phyloP scores from a whole-genome alignment of 2,797 vertebrate species.

The Bryconaethiops microstoma region DNA sequence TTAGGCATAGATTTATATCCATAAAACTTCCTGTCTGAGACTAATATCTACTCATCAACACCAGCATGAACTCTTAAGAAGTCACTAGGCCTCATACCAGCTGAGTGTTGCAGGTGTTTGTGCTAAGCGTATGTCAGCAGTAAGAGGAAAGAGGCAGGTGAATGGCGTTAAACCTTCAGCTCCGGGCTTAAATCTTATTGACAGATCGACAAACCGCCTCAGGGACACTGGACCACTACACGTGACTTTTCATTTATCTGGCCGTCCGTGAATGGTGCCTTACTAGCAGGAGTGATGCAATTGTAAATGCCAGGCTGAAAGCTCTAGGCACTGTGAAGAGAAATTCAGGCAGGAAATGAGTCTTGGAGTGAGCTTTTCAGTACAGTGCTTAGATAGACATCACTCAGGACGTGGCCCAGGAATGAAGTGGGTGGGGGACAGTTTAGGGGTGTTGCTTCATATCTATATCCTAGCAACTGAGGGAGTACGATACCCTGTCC shows the following conservation, averaged over 20 bases:
- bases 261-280: constrained; percentile 20
- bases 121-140: constrained; percentile 28
- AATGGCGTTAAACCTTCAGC: constrained; percentile 31
- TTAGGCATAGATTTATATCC: background rate
- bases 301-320: constrained; percentile 42
- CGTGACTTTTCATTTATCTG: constrained; percentile 45
- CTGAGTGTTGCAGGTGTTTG: constrained; percentile 13
- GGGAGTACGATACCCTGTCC: constrained; percentile 79
- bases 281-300: constrained; percentile 62
- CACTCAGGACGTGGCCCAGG: constrained; percentile 46
- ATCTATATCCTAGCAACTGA: constrained; percentile 88
- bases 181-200: constrained; percentile 38
- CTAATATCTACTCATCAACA: background rate
- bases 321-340: constrained; percentile 59
- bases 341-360: constrained; percentile 67
- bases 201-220: constrained; percentile 41
- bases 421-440: constrained; percentile 47
- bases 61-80: background rate
- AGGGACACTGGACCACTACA: constrained; percentile 40
- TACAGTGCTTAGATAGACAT: constrained; percentile 51
- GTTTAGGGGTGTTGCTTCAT: constrained; percentile 80
- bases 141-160: background rate
- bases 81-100: background rate
- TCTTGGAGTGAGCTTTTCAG: constrained; percentile 64
- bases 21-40: background rate